Conservation (phyloP, 2,888 invertebrate genomes). For the Nymphalis urticae region DNA sequence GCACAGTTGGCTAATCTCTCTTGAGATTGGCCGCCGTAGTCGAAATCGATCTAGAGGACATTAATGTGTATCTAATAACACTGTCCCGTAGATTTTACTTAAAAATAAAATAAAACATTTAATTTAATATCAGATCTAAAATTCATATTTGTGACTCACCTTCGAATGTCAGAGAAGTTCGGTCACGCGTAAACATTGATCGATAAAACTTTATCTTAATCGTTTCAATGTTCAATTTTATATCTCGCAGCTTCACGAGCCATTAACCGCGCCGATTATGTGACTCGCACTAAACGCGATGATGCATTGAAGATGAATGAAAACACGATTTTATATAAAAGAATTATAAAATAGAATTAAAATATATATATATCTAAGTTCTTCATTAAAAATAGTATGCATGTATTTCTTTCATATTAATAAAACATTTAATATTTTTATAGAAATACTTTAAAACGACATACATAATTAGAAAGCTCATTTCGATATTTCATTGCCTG, state of each 20-base stretch:
- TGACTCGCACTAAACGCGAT: slow-evolving; percentile 37
- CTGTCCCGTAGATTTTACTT: too few species aligned
- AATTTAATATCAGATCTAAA: background rate
- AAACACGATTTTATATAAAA: slow-evolving; percentile 13
- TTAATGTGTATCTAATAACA: background rate
- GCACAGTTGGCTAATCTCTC: too few species aligned
- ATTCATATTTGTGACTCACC: background rate
- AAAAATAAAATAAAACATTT: too few species aligned
- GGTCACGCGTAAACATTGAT: slow-evolving; percentile 43
- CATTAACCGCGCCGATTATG: slow-evolving; percentile 47
- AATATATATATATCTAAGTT: background rate
- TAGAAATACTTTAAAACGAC: too few species aligned
- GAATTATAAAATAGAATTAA: background rate
- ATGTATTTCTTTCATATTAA: background rate
- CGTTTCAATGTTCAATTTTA: slow-evolving; percentile 46
- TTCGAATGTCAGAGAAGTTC: background rate
- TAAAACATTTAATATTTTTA: background rate
- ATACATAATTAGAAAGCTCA: too few species aligned
- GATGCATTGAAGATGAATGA: slow-evolving; percentile 36
- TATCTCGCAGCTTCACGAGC: slow-evolving; percentile 46
- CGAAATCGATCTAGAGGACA: background rate
- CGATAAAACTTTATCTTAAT: slow-evolving; percentile 42
- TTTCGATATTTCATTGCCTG: too few species aligned
- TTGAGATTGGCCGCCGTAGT: too few species aligned
- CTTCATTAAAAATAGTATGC: too few species aligned